Base-by-base conservation (phyloP, 2,888 invertebrate genomes). In the Clivina fossor region DNA sequence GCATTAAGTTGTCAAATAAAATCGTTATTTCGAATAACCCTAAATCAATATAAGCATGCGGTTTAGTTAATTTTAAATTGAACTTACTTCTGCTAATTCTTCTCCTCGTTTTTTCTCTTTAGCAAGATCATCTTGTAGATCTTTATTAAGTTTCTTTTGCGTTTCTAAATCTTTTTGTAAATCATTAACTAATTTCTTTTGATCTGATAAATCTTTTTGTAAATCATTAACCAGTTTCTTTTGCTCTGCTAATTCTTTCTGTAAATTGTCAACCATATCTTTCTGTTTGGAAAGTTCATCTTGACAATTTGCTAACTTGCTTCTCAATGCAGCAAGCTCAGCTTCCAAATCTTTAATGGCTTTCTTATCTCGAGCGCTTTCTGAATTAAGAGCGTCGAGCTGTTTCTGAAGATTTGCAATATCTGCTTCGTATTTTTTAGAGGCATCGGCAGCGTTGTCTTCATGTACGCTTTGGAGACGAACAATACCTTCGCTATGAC, bases 401-500 rank as follows among this genome's bases (percentile, higher is more conserved):
- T 26, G 47, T 22, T 37, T 15, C 18, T 40, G 41, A 4, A 56
- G 53, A 38, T 48, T 51, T 55, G 56, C 20, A 55, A 59, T 37
- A 61, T 63, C 41, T 56, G 51, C 9, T 54, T 54, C 46, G 22
- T 37, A 56, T 19, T 56, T 40, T 33, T 49, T 55, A 8, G 33
- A 9, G 4, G 51, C 32, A 7, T 54, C 48, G 7, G 35, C 38
- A 3, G 44, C 43, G 11, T n/a, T 33, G 9, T 56, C 56, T 35
- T 49, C 56, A 30, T 46, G 46, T 3, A 33, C 8, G 22, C 22
- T 54, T 48, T 56, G 56, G 13, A 55, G 40, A 13, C 38, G 44
- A 18, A 8, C 26, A 13, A 56, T 48, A 20, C 41, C 43, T 15
- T 56, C 35, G 15, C 33, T 40, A 18, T 47, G 47, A 4, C 79